Percentiles rank a stretch among this genome's conserved stretches.
These are phyloP conservation scores for Zaprionus obscuricornis DNA, from an alignment of 2,888 invertebrate species.

Conservation along the genomic window DNA sequence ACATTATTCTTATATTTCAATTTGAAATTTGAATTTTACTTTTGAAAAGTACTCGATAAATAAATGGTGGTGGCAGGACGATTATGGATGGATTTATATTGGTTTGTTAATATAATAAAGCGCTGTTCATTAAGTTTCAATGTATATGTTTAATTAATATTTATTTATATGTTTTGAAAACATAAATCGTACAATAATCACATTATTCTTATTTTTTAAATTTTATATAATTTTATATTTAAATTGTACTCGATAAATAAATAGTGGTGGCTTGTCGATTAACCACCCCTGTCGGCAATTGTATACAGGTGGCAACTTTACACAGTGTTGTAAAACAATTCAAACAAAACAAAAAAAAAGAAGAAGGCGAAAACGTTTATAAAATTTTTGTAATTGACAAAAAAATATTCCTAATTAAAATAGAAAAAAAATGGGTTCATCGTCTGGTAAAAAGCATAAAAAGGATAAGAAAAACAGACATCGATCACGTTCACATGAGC, in stretches of 20 bases:
- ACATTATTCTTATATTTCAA: no score
- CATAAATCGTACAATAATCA: background rate
- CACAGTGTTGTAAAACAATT: slow-evolving; percentile 35
- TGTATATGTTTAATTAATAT: no score
- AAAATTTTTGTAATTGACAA: slow-evolving; percentile 25
- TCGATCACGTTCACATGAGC: slow-evolving; percentile 67
- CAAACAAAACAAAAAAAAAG: slow-evolving; percentile 28
- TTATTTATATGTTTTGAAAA: slow-evolving; percentile 7
- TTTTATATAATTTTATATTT: no score
- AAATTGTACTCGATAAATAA: slow-evolving; percentile 1
- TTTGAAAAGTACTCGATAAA: no score
- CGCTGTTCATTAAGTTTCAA: no score
- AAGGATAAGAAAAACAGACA: slow-evolving; percentile 82
- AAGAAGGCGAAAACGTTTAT: slow-evolving; percentile 55
- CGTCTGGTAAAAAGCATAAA: slow-evolving; percentile 82
- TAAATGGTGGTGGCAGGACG: no score
- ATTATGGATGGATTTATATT: no score
- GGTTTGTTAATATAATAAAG: no score
- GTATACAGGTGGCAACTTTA: background rate
- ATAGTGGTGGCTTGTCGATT: slow-evolving; percentile 7
- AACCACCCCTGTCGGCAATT: background rate
- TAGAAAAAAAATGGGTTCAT: slow-evolving; percentile 80
- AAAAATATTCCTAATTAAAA: slow-evolving; percentile 8
- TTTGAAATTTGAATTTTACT: no score
- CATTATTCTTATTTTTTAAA: no score